These are phyloP conservation scores for Platygyra sinensis DNA, from an alignment of 64 coral and sea anemone species.

Conservation along the genomic window DNA sequence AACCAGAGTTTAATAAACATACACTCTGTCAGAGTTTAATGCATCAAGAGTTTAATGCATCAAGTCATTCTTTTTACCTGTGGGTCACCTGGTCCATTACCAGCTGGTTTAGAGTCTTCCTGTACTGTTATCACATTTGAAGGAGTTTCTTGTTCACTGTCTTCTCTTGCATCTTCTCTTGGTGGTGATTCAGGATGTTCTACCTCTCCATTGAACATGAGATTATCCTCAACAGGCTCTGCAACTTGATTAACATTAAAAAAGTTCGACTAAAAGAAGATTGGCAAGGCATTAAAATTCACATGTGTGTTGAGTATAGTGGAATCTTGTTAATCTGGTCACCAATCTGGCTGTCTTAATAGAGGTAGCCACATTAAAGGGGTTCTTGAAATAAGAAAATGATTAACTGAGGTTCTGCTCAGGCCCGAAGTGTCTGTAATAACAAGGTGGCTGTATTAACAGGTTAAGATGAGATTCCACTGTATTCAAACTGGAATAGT, in stretches of 20 bases:
- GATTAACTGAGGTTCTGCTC: too few species aligned
- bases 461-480: too few species aligned
- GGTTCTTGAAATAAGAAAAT: too few species aligned
- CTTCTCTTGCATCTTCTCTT: not conserved
- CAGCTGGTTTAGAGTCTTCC: not conserved
- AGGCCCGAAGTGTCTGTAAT: too few species aligned
- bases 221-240: constrained; percentile 28
- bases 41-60: not conserved
- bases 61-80: not conserved
- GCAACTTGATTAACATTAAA: not conserved
- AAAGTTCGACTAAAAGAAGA: not conserved
- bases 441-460: too few species aligned
- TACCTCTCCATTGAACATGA: constrained; percentile 37
- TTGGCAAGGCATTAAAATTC: too few species aligned
- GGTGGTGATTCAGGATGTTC: constrained; percentile 20
- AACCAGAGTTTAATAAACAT: too few species aligned
- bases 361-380: too few species aligned
- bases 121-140: not conserved
- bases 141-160: not conserved
- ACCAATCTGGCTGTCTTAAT: too few species aligned
- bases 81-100: constrained; percentile 7
- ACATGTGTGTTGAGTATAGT: too few species aligned
- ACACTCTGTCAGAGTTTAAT: not conserved
- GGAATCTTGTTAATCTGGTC: too few species aligned
- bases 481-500: too few species aligned